Evolutionary conservation across 2,888 invertebrate species (phyloP), one percentile per base, ranked within the genome.

Genomic region (Drosophila mayaguana): DNA sequence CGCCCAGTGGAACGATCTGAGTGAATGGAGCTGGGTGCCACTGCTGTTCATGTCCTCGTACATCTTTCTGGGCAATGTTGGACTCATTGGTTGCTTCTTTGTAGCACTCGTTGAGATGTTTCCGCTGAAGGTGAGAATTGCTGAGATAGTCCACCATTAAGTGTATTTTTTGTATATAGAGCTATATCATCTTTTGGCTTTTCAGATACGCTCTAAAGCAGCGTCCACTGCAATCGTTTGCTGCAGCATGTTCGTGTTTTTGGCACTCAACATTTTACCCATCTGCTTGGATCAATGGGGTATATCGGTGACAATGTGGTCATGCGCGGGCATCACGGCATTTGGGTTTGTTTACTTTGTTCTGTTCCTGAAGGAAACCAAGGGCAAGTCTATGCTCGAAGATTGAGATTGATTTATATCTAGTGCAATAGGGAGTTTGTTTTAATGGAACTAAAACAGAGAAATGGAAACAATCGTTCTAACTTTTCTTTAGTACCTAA

Each of bases 61-160:
- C 2, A 88, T 92, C 7, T 91, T 92, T 51, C 51, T 90, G 18
- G 90, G 90, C 1, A 91, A 91, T 14, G 76, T 92, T 20, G 93
- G 93, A 0, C 70, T 93, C 2, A 68, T 91, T 4, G 86, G 92
- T 0, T 75, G 93, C 22, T 90, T 91, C 46, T 91, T 91, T 69
- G 88, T 92, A 2, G 66, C 91, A 1, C 65, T 93, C 12, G 88
- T 92, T 0, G 93, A 93, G 75, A 80, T 92, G n/a, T 85, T 92
- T 48, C 92, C 92, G 0, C 66, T 83, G 1, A 93, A 92, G 86
- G 93, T 92, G 32, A 36, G 59, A 28, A 0, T 11, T 8, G 6
- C 12, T 11, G 2, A 6, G 2, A n/a, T 1, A 36, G 4, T 28
- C 25, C 4, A 25, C 25, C 25, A 32, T 32, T 32, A 20, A 16